A percentile compares a stretch with the other conserved stretches of the same genome.
These are phyloP conservation scores for Silurus meridionalis DNA, from an alignment of 2,113 vertebrate species.

Conservation along the genomic window DNA sequence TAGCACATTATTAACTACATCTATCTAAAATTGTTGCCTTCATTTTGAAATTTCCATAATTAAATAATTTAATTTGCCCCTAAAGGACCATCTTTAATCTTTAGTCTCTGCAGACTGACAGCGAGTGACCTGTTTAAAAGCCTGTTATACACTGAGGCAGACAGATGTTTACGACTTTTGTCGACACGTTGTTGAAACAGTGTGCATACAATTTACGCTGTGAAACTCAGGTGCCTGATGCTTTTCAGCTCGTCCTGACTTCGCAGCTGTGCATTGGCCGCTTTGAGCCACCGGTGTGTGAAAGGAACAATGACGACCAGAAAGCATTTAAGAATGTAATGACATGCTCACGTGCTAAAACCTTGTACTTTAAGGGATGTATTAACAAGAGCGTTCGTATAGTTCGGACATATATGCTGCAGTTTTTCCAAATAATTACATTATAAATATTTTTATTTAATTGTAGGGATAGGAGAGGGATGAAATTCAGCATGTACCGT, in stretches of 20 bases:
- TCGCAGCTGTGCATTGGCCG: not conserved
- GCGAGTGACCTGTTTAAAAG: not conserved
- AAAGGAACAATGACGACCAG: not conserved
- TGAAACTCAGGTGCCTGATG: not conserved
- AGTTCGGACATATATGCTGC: not conserved
- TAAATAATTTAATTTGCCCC: not conserved
- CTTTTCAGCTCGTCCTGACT: not conserved
- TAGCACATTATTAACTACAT: not conserved
- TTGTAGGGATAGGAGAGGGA: not conserved
- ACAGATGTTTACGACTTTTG: not conserved
- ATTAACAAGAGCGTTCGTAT: not conserved
- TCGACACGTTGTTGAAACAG: not conserved
- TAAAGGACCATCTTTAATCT: not conserved
- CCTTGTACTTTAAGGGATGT: not conserved
- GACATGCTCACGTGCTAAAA: not conserved
- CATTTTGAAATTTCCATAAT: not conserved
- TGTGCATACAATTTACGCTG: not conserved
- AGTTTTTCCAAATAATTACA: not conserved
- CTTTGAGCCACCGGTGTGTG: not conserved
- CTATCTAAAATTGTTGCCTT: not conserved
- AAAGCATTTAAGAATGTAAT: not conserved
- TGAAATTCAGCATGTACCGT: not conserved
- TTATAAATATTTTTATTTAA: not conserved
- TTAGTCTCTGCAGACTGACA: not conserved
- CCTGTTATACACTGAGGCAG: not conserved